These are phyloP conservation scores for Bagarius yarrelli DNA, from an alignment of 2,113 vertebrate genomes.

Conservation along the genomic window DNA sequence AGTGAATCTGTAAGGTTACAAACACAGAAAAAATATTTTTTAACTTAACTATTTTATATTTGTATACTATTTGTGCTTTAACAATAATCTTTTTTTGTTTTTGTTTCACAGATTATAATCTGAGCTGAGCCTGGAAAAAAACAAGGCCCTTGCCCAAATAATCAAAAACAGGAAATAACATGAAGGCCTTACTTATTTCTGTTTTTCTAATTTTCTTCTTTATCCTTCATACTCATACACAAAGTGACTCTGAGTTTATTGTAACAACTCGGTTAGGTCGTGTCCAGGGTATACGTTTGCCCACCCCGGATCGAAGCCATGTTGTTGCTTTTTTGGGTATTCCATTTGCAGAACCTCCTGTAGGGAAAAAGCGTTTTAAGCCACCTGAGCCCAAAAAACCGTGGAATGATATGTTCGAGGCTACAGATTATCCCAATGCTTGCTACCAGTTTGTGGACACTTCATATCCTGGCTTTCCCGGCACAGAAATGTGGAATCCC, in stretches of 20 bases:
- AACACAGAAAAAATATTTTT: too few species aligned
- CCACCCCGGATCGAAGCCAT: constrained; percentile 65
- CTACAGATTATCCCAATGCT: constrained; percentile 73
- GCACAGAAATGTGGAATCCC: constrained; percentile 93
- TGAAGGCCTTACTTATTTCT: constrained; percentile 60
- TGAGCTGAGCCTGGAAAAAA: constrained; percentile 53
- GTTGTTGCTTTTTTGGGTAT: constrained; percentile 84
- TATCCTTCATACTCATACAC: constrained; percentile 56
- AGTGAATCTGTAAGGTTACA: too few species aligned
- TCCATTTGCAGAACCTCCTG: constrained; percentile 82
- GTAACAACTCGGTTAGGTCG: constrained; percentile 72
- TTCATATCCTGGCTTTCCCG: constrained; percentile 81
- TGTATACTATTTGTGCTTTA: background rate
- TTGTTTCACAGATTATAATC: constrained; percentile 53
- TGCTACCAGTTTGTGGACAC: constrained; percentile 85
- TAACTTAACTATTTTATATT: too few species aligned
- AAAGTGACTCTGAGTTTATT: constrained; percentile 70
- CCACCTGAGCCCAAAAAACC: constrained; percentile 73
- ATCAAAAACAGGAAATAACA: constrained; percentile 46
- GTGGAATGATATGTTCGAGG: constrained; percentile 75
- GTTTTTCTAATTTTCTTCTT: constrained; percentile 54
- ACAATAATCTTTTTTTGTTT: constrained; percentile 1
- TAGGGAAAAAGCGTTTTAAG: constrained; percentile 79
- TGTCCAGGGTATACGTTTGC: constrained; percentile 73
- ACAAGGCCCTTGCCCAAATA: constrained; percentile 33